phyloP scores from a whole-genome alignment of 2,797 vertebrate genomes.

The Argentina silus region DNA sequence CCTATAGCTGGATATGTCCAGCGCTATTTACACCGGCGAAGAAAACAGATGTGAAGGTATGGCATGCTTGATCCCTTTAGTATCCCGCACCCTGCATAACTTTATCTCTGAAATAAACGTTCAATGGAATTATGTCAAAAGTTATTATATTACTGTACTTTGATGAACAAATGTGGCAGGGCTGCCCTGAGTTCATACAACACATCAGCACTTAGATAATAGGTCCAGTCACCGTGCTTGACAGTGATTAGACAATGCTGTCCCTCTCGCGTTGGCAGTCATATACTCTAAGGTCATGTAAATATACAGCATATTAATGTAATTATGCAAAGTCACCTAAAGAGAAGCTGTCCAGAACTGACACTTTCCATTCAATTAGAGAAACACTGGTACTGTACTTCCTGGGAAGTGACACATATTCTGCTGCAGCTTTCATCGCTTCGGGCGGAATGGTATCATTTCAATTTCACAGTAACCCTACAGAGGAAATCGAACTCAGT shows the following conservation, averaged over 20 bases:
- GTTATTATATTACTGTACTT: slow-evolving; percentile 13
- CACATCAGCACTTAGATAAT: slow-evolving; percentile 45
- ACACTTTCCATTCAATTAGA: slow-evolving; percentile 73
- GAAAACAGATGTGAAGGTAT: slow-evolving; percentile 29
- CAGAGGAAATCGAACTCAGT: slow-evolving; percentile 38
- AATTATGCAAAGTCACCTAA: slow-evolving; percentile 68
- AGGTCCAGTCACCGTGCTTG: slow-evolving; percentile 61
- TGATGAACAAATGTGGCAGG: slow-evolving; percentile 36
- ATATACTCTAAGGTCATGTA: slow-evolving; percentile 63
- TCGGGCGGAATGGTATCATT: slow-evolving; percentile 64
- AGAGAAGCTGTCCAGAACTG: slow-evolving; percentile 60
- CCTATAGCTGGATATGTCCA: too few relatives aligned
- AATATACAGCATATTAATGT: slow-evolving; percentile 73
- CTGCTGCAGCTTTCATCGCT: slow-evolving; percentile 61
- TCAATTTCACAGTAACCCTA: slow-evolving; percentile 50
- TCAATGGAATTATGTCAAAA: slow-evolving; percentile 59
- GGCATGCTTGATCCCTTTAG: slow-evolving; percentile 34
- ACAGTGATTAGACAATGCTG: slow-evolving; percentile 67
- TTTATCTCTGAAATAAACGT: slow-evolving; percentile 35
- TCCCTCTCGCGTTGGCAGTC: slow-evolving; percentile 50
- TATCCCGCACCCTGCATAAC: slow-evolving; percentile 4
- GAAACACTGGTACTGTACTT: slow-evolving; percentile 54
- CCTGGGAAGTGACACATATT: slow-evolving; percentile 60
- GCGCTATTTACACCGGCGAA: slow-evolving; percentile 18
- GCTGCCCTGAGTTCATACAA: slow-evolving; percentile 43